Percentiles rank a stretch among this genome's conserved stretches.
phyloP scores from a whole-genome alignment of 1,140 invertebrate genomes.

The Portunus trituberculatus region DNA sequence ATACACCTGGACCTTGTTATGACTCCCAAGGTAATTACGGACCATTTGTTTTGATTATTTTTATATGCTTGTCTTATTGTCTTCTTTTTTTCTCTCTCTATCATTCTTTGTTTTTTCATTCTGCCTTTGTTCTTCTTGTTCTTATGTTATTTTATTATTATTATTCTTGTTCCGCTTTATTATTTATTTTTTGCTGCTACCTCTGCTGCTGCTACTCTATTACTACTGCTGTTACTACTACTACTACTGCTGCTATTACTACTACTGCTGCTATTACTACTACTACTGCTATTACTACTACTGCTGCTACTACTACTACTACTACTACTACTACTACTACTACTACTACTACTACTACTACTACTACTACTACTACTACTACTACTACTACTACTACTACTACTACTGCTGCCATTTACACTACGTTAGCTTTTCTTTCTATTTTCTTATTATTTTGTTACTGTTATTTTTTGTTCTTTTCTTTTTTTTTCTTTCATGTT shows the following conservation, averaged over 20 bases:
- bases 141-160: background rate
- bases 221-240: no score
- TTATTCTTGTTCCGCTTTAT: background rate
- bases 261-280: background rate
- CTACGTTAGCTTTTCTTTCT: background rate
- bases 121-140: background rate
- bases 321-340: no score
- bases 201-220: no score
- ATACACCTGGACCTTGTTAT: no score
- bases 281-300: background rate
- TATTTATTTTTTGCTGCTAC: no score
- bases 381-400: slow-evolving; percentile 16
- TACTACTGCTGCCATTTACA: background rate
- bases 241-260: no score
- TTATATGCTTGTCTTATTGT: background rate
- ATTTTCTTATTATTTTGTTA: background rate
- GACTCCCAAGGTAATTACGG: no score
- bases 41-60: no score
- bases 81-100: background rate
- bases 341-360: no score
- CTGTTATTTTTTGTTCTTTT: background rate
- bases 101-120: background rate
- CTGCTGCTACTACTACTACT: no score
- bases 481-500: background rate
- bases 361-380: slow-evolving; percentile 1